Evolutionary conservation across 2,797 vertebrate species (phyloP).

Genomic region (Dipus sagitta): DNA sequence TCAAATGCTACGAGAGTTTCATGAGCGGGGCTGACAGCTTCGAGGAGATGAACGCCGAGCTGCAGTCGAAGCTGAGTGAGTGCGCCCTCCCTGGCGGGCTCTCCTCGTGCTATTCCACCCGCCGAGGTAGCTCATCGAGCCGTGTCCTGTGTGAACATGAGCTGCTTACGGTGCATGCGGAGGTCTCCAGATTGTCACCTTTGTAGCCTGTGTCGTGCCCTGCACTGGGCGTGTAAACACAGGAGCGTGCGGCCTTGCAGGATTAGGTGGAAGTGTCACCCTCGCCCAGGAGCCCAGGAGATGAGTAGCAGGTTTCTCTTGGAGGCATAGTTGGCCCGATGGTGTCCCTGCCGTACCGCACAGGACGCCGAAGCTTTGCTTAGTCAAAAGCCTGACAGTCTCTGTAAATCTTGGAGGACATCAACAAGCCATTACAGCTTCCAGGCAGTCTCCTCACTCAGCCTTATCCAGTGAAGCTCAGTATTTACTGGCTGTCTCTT

Average conservation of each 20-base stretch:
- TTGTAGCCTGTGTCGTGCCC: not conserved
- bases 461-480: slow-evolving; percentile 4
- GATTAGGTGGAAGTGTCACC: not conserved
- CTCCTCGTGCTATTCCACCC: not conserved
- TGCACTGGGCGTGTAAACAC: not conserved
- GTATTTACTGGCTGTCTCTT: slow-evolving; percentile 44
- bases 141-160: not conserved
- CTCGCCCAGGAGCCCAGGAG: not conserved
- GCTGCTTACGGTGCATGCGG: not conserved
- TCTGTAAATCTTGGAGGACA: slow-evolving; percentile 41
- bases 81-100: not conserved
- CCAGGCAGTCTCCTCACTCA: slow-evolving; percentile 49
- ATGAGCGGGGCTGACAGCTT: slow-evolving; percentile 94
- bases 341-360: not conserved
- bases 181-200: not conserved
- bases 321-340: not conserved
- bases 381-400: not conserved
- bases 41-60: slow-evolving; percentile 91
- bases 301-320: slow-evolving; percentile 29
- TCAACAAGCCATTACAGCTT: slow-evolving; percentile 41
- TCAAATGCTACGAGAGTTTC: slow-evolving; percentile 94
- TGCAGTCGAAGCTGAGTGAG: slow-evolving; percentile 94
- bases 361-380: slow-evolving; percentile 57
- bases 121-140: not conserved
- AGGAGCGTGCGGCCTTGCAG: slow-evolving; percentile 14